Base-by-base conservation (phyloP, 2,888 invertebrate genomes). In the Scaptomyza reducta region DNA sequence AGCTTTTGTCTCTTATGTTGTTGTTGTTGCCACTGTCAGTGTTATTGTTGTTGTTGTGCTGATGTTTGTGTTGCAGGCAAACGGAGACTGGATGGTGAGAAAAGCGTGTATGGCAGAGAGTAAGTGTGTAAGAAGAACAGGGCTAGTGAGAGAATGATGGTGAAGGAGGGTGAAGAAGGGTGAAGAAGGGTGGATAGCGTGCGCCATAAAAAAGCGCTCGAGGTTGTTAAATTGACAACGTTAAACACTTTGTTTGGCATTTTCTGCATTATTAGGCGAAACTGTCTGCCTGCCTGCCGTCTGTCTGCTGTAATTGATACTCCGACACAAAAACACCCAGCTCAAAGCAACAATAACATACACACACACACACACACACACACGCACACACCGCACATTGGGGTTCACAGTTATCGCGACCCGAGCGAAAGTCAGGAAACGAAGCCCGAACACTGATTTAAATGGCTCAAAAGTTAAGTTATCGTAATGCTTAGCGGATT, bases 231-330 rank as follows among this genome's bases (percentile, higher is more conserved):
- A 84, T 84, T 88, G 84, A 84, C 88, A 84, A 84, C 84, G 84
- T 88, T 84, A 88, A 84, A 88, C 84, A 84, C 88, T 88, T 87
- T 84, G 84, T 84, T 88, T 84, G 88, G 85, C 88, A 84, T 88
- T 87, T 84, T 88, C 84, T 87, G 84, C 84, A 84, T 88, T 84
- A 84, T 84, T 84, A 84, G 84, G 84, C 88, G 63, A 84, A 88
- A 80, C 77, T 71, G 38, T 13, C 38, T 14, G 38, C 14, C 77
- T 71, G 38, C 38, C 38, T 16, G 38, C 9, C 38, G 38, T 38
- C 38, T 38, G 65, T 70, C 79, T 81, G 64, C 65, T 83, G 87
- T 86, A 87, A 83, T 88, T 88, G 83, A 88, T 88, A 87, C 88
- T 64, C 54, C 55, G 58, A 46, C 73, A 62, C 16, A 40, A 31